Conservation (phyloP, 1,140 invertebrate species). For the Diorhabda sublineata region DNA sequence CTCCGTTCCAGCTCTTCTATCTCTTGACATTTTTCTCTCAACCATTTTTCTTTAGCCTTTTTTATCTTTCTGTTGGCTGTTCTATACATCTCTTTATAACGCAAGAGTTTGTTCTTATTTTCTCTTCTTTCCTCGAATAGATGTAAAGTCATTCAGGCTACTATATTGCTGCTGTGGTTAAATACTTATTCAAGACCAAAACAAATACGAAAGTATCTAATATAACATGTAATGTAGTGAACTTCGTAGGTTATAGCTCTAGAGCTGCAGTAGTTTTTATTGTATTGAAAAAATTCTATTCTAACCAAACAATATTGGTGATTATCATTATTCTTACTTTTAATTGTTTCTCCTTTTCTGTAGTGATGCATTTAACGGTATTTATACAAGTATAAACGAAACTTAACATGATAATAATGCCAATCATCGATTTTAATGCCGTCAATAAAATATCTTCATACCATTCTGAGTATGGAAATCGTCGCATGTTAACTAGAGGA, state of each 20-base stretch:
- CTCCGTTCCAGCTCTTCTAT: too few species aligned
- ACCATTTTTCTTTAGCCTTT: too few species aligned
- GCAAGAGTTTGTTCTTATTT: too few species aligned
- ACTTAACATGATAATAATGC: slow-evolving; percentile 71
- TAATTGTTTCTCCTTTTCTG: slow-evolving; percentile 61
- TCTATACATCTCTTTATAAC: too few species aligned
- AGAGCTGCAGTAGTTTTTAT: background rate
- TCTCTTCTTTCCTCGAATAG: too few species aligned
- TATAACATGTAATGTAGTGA: background rate
- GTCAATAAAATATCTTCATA: slow-evolving; percentile 65
- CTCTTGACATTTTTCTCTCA: too few species aligned
- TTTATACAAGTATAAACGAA: slow-evolving; percentile 75
- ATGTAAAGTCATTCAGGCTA: too few species aligned
- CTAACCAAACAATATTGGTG: background rate
- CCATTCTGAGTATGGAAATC: slow-evolving; percentile 75
- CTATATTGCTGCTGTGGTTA: background rate
- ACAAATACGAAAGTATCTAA: background rate
- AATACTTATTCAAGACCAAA: background rate
- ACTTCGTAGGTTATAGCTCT: background rate
- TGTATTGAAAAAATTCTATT: background rate
- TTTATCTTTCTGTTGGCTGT: too few species aligned
- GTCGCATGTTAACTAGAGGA: slow-evolving; percentile 51
- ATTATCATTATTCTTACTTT: slow-evolving; percentile 48
- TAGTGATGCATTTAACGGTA: slow-evolving; percentile 65
- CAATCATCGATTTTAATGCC: slow-evolving; percentile 65